These are phyloP conservation scores for Hydrophis major DNA, from an alignment of 2,797 vertebrate genomes.

Conservation along the genomic window DNA sequence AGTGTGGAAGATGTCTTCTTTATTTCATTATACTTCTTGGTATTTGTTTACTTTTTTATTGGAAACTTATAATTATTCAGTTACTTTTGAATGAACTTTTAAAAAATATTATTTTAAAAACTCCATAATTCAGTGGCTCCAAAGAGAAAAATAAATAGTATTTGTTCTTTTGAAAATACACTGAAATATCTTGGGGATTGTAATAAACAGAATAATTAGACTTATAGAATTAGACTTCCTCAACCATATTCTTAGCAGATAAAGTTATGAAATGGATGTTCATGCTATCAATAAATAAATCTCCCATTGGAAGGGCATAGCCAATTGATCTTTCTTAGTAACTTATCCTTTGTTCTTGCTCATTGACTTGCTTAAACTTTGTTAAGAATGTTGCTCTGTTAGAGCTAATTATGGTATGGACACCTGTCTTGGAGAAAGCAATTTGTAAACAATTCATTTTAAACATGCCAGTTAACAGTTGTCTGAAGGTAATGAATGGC, in stretches of 20 bases:
- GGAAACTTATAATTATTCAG: not conserved
- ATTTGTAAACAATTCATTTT: not conserved
- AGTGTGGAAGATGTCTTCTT: not conserved
- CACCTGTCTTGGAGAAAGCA: not conserved
- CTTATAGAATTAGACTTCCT: not conserved
- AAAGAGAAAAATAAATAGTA: not conserved
- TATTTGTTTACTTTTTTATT: not conserved
- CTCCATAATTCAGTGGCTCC: not conserved
- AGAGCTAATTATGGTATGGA: not conserved
- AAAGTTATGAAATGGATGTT: not conserved
- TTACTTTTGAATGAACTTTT: not conserved
- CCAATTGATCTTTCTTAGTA: not conserved
- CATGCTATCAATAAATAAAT: not conserved
- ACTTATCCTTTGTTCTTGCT: not conserved
- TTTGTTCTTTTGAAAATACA: not conserved
- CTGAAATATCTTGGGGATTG: not conserved
- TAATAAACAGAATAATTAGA: not conserved
- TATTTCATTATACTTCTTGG: not conserved
- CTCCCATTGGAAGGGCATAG: not conserved
- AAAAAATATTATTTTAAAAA: not conserved
- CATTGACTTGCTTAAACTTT: not conserved
- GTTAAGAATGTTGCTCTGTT: not conserved
- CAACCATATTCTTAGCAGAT: not conserved
- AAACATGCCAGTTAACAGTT: conserved; percentile 9
- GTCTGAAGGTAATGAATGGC: not conserved